phyloP scores from a whole-genome alignment of 2,797 vertebrate genomes.

The Onychomys arenicola region DNA sequence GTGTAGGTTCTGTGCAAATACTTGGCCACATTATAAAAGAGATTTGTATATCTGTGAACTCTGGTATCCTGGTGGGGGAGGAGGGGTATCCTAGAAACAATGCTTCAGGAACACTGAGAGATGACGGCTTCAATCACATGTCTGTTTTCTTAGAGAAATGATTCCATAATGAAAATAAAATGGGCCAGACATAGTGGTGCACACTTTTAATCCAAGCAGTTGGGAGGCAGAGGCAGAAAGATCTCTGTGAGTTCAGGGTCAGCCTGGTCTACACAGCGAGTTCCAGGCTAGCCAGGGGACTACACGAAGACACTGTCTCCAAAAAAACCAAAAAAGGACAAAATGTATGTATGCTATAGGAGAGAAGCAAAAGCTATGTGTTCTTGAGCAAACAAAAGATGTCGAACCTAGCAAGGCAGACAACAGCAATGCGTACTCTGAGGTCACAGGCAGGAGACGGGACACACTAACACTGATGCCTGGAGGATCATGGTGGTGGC shows the following conservation, averaged over 20 bases:
- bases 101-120: not conserved
- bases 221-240: too few relatives aligned
- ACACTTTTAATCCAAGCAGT: too few relatives aligned
- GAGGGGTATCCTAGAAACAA: not conserved
- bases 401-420: constrained; percentile 1
- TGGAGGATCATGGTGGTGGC: not conserved
- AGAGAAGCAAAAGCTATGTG: constrained; percentile 23
- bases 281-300: not conserved
- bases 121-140: not conserved
- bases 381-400: not conserved
- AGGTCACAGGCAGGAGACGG: not conserved
- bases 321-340: too few relatives aligned
- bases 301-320: not conserved
- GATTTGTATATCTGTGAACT: not conserved
- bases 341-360: not conserved
- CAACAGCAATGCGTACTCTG: not conserved
- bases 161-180: constrained; percentile 55
- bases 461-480: not conserved
- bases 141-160: constrained; percentile 6
- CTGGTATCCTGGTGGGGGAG: not conserved
- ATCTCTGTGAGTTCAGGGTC: not conserved
- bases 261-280: not conserved
- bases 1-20: not conserved
- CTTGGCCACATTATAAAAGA: not conserved
- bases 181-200: not conserved